Percentiles rank a stretch among this genome's conserved stretches.
phyloP scores from a whole-genome alignment of 1,140 invertebrate species.

The Caenorhabditis elegans region WBcel235 BX284602.5:13633501-13634000 shows the following conservation, averaged over 20 bases:
- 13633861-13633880: constrained; percentile 51
- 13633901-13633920: constrained; percentile 50
- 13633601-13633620: neutral
- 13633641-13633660: neutral
- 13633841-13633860: constrained; percentile 42
- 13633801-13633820: constrained; percentile 58
- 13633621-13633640: constrained; percentile 14
- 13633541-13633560: too few relatives aligned
- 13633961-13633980: neutral
- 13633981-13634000: too few relatives aligned
- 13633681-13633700: constrained; percentile 52
- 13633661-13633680: constrained; percentile 43
- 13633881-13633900: constrained; percentile 55
- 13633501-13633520: too few relatives aligned
- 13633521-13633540: too few relatives aligned
- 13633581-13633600: too few relatives aligned
- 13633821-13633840: constrained; percentile 39
- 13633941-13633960: constrained; percentile 45
- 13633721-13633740: constrained; percentile 56
- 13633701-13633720: constrained; percentile 56
- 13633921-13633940: constrained; percentile 55
- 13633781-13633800: constrained; percentile 55
- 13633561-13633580: too few relatives aligned
- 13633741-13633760: constrained; percentile 55
- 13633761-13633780: constrained; percentile 53